phyloP scores from a whole-genome alignment of 2,113 vertebrate species.

The Hypanus sabinus region DNA sequence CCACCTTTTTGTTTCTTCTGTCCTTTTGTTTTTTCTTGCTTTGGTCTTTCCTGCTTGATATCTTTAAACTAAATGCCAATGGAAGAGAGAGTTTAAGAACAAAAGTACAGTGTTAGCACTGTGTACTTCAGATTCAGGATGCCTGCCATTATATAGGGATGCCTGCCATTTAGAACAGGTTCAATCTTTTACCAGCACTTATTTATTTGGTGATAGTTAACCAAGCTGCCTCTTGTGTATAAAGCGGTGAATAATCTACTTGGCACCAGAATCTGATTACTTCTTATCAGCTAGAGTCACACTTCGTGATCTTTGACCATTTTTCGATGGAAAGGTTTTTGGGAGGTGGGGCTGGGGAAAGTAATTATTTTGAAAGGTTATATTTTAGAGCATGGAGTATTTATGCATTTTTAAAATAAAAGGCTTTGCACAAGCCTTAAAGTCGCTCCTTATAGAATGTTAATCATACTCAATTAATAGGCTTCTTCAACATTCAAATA shows the following conservation, averaged over 20 bases:
- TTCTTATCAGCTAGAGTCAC: neutral
- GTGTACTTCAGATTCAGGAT: neutral
- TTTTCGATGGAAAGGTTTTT: neutral
- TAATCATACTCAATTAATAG: neutral
- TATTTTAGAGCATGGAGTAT: neutral
- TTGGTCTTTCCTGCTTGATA: neutral
- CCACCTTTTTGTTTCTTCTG: neutral
- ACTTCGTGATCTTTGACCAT: neutral
- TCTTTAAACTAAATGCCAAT: constrained; percentile 13
- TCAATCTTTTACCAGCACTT: neutral
- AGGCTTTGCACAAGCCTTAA: neutral
- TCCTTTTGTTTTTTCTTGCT: neutral
- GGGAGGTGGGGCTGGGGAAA: neutral
- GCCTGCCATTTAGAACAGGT: neutral
- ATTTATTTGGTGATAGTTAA: neutral
- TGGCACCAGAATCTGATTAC: neutral
- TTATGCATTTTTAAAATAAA: neutral
- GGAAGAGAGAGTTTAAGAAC: neutral
- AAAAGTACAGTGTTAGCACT: neutral
- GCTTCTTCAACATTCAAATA: neutral
- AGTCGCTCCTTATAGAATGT: neutral
- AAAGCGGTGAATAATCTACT: neutral
- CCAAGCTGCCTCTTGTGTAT: neutral
- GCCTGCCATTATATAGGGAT: too few relatives aligned
- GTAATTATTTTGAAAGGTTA: neutral